phyloP scores from a whole-genome alignment of 2,888 invertebrate species.

The Taenaris catops region DNA sequence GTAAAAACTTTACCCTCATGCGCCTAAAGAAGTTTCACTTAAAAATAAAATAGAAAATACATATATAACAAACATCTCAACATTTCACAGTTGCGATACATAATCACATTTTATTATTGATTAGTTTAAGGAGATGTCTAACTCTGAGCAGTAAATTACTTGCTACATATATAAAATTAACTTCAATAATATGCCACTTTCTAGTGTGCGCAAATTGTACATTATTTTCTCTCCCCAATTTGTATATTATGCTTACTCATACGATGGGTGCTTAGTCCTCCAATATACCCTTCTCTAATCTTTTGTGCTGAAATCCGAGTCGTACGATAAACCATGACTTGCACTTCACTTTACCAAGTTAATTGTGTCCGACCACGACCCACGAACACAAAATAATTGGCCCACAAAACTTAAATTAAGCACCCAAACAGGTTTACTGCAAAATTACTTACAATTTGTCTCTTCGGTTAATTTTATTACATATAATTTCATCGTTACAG shows the following conservation, averaged over 20 bases:
- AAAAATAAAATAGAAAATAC: no score
- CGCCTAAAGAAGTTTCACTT: no score
- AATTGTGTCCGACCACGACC: constrained; percentile 47
- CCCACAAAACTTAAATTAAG: constrained; percentile 21
- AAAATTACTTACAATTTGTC: constrained; percentile 17
- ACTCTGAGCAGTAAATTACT: no score
- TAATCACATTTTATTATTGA: no score
- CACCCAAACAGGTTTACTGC: constrained; percentile 12
- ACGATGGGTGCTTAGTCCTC: constrained; percentile 41
- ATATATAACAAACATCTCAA: no score
- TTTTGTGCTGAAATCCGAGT: constrained; percentile 65
- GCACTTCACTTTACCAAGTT: constrained; percentile 58
- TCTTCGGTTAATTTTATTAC: constrained; percentile 17
- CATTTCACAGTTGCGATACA: no score
- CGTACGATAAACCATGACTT: constrained; percentile 67
- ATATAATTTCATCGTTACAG: constrained; percentile 16
- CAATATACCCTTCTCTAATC: constrained; percentile 46
- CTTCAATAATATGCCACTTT: constrained; percentile 8
- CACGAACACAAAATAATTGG: constrained; percentile 18
- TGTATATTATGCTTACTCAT: constrained; percentile 49
- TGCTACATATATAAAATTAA: no score
- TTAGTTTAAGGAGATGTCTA: no score
- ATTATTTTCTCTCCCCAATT: constrained; percentile 38
- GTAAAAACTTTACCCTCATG: no score
- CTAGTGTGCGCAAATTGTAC: constrained; percentile 2